These are phyloP conservation scores for Cryptus armator DNA, from an alignment of 2,888 invertebrate genomes.

Conservation along the genomic window DNA sequence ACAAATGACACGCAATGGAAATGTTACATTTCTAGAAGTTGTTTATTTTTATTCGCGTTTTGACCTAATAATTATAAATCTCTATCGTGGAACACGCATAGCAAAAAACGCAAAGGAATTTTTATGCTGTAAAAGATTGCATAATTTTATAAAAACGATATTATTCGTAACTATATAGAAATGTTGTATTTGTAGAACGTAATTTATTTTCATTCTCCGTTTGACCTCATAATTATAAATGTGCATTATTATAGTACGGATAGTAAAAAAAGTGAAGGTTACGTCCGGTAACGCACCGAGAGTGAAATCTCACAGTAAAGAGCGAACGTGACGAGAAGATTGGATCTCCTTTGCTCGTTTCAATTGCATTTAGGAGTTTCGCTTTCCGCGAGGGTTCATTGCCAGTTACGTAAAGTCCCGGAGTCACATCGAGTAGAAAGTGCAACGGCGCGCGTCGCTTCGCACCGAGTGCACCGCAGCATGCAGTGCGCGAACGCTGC, in stretches of 20 bases:
- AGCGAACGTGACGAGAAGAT: slow-evolving; percentile 8
- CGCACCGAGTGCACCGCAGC: slow-evolving; percentile 29
- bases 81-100: too few relatives aligned
- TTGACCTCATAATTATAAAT: slow-evolving; percentile 1
- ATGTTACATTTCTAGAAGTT: too few relatives aligned
- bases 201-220: neutral
- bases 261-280: neutral
- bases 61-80: too few relatives aligned
- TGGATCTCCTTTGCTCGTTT: slow-evolving; percentile 37
- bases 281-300: neutral
- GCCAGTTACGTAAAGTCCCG: slow-evolving; percentile 82
- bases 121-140: neutral
- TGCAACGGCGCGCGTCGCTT: slow-evolving; percentile 71
- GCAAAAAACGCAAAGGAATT: neutral
- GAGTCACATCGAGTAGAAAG: slow-evolving; percentile 79
- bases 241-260: neutral
- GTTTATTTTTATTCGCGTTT: too few relatives aligned
- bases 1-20: too few relatives aligned
- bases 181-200: neutral
- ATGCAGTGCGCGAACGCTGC: slow-evolving; percentile 43
- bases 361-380: slow-evolving; percentile 60
- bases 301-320: slow-evolving; percentile 3
- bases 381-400: slow-evolving; percentile 79
- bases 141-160: neutral
- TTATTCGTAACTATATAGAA: neutral